A percentile compares a stretch with the other conserved stretches of the same genome.
These are phyloP conservation scores for Drosophila tripunctata DNA, from an alignment of 2,888 invertebrate species.

Conservation along the genomic window DNA sequence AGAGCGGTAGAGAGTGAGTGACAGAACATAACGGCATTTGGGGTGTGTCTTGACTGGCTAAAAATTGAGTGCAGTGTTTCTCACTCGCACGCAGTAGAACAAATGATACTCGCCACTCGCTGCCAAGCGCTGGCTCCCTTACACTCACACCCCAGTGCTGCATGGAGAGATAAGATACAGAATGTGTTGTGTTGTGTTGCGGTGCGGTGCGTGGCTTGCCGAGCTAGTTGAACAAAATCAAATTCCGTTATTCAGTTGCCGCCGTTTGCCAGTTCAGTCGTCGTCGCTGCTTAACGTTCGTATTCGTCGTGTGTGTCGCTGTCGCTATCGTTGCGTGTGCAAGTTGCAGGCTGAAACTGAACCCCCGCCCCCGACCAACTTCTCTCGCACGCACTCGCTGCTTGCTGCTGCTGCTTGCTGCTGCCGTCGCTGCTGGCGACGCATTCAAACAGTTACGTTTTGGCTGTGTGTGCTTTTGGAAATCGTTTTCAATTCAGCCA, in stretches of 20 bases:
- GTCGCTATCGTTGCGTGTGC: constrained; percentile 29
- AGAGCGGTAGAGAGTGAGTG: too few relatives aligned
- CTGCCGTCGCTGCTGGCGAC: constrained; percentile 29
- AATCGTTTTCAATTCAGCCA: constrained; percentile 81
- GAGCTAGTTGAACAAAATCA: constrained; percentile 62
- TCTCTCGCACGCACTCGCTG: constrained; percentile 42
- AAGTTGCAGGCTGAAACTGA: constrained; percentile 42
- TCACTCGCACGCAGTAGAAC: constrained; percentile 29
- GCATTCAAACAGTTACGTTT: constrained; percentile 77
- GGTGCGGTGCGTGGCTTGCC: constrained; percentile 8
- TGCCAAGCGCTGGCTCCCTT: constrained; percentile 32
- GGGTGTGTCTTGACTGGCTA: constrained; percentile 60
- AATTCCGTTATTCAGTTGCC: constrained; percentile 71
- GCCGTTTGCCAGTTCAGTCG: constrained; percentile 49
- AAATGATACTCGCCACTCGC: constrained; percentile 55
- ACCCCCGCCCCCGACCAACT: constrained; percentile 6
- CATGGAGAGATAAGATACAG: constrained; percentile 55
- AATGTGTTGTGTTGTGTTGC: neutral
- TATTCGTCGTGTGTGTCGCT: constrained; percentile 25
- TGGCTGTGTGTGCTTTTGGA: constrained; percentile 71
- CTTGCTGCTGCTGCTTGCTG: constrained; percentile 15
- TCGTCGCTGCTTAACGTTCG: constrained; percentile 47
- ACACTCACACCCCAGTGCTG: constrained; percentile 43
- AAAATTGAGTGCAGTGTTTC: constrained; percentile 27
- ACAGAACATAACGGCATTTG: constrained; percentile 42